phyloP scores from a whole-genome alignment of 2,113 vertebrate genomes.

The Excalfactoria chinensis region DNA sequence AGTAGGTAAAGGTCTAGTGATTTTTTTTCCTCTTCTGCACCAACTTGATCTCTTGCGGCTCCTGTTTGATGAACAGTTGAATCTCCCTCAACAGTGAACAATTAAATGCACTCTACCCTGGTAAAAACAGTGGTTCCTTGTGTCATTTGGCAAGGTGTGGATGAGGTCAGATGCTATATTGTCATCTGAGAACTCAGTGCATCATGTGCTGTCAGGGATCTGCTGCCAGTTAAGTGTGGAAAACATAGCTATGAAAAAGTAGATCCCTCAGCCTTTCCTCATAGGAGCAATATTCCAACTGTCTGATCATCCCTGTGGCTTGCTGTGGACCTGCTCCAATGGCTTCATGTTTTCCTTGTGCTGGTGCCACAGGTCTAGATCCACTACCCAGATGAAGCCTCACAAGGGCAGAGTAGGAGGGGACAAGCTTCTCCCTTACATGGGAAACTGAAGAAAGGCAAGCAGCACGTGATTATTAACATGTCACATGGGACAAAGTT shows the following conservation, averaged over 20 bases:
- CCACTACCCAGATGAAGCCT: too few relatives aligned
- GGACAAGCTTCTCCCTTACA: too few relatives aligned
- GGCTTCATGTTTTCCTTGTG: too few relatives aligned
- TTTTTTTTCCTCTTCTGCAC: background rate
- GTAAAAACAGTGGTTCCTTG: background rate
- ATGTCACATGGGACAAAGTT: background rate
- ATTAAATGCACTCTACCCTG: background rate
- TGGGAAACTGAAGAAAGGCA: background rate
- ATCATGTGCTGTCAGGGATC: background rate
- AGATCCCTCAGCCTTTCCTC: too few relatives aligned
- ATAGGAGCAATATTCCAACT: too few relatives aligned
- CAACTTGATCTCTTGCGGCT: background rate
- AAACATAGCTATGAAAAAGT: conserved; percentile 4
- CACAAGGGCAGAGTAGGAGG: too few relatives aligned
- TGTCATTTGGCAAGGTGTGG: background rate
- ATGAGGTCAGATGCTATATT: background rate
- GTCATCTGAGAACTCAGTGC: conserved; percentile 2
- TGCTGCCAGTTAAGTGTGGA: background rate
- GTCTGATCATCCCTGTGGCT: too few relatives aligned
- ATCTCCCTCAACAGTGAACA: background rate
- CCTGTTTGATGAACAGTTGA: background rate
- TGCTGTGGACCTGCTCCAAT: too few relatives aligned
- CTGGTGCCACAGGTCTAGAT: too few relatives aligned
- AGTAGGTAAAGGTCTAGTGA: background rate
- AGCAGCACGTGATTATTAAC: background rate